These are phyloP conservation scores for Phengaris alcon DNA, from an alignment of 2,888 invertebrate species.

Conservation along the genomic window DNA sequence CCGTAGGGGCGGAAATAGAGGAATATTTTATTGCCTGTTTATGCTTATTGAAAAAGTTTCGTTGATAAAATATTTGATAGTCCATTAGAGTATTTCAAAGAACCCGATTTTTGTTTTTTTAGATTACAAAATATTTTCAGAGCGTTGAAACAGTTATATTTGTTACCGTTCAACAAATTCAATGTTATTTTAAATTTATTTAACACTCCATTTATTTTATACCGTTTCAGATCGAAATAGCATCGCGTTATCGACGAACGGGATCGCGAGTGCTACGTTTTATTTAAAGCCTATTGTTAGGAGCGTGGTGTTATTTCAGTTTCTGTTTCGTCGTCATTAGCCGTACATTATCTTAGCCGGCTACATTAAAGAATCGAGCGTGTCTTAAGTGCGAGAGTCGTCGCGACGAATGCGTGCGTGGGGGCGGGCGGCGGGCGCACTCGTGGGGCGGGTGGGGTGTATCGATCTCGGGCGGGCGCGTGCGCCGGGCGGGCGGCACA, in stretches of 20 bases:
- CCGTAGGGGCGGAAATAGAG: neutral
- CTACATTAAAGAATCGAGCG: constrained; percentile 47
- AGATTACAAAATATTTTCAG: constrained; percentile 4
- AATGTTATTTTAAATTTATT: neutral
- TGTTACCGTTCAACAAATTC: neutral
- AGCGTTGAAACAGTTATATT: neutral
- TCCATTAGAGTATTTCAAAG: constrained; percentile 21
- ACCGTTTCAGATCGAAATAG: neutral
- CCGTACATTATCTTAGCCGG: constrained; percentile 47
- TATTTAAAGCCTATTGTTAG: constrained; percentile 3
- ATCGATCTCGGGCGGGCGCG: constrained; percentile 74
- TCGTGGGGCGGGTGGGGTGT: constrained; percentile 69
- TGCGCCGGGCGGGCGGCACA: constrained; percentile 60
- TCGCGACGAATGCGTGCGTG: constrained; percentile 51
- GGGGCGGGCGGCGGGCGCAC: constrained; percentile 53
- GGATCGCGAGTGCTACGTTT: constrained; percentile 3
- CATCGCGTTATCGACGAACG: neutral
- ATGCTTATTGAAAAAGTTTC: constrained; percentile 26
- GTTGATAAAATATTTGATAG: constrained; percentile 26
- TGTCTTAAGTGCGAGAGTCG: constrained; percentile 47
- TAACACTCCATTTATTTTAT: neutral
- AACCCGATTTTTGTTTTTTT: constrained; percentile 16
- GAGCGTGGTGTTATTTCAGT: constrained; percentile 24
- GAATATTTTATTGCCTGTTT: constrained; percentile 25
- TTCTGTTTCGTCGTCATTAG: constrained; percentile 30